Base-by-base conservation (phyloP, 2,888 invertebrate genomes). In the Malachius bipustulatus region DNA sequence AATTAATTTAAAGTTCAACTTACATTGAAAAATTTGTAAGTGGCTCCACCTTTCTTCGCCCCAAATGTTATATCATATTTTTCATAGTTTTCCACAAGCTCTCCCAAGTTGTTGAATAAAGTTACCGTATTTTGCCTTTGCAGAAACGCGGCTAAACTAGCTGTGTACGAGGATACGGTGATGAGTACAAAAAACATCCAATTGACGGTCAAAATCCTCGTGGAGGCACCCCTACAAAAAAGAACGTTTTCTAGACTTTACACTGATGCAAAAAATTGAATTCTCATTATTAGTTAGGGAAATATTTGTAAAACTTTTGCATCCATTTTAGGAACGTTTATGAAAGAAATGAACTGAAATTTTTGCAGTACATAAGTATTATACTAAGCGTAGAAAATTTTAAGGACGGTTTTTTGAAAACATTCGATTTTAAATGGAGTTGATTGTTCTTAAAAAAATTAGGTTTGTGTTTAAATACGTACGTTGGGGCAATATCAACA, bases 101-200 rank as follows among this genome's bases (percentile, higher is more conserved):
- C 89, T 36, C 83, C 77, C 0, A 88, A 85, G 54, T 75, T 78
- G 49, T 81, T 73, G 33, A 83, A 81, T 1, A 79, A 74, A 38
- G 73, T 73, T 34, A 71, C 71, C 4, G 75, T 68, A 0, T 75
- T 75, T 59, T 90, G 88, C 0, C 87, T 77, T 0, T 90, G 88
- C 9, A 91, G 66, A 56, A 87, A 90, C 2, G 90, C 91, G 24
- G 90, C 89, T 43, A 91, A 68, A 62, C 90, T 90, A n/a, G 90
- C 90, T 0, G 89, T 89, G 55, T 91, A 91, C 0, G 89, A 88
- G 1, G 80, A 75, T 1, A 83, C 80, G 69, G 85, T 81, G 51
- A 89, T 87, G 16, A 89, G 64, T 1, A 83, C 84, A 56, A 89
- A 89, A 54, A 89, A 89, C 82, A 84, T 88, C 88, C 83, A 83